phyloP scores from a whole-genome alignment of 2,888 invertebrate species.

The Drosophila recens region DNA sequence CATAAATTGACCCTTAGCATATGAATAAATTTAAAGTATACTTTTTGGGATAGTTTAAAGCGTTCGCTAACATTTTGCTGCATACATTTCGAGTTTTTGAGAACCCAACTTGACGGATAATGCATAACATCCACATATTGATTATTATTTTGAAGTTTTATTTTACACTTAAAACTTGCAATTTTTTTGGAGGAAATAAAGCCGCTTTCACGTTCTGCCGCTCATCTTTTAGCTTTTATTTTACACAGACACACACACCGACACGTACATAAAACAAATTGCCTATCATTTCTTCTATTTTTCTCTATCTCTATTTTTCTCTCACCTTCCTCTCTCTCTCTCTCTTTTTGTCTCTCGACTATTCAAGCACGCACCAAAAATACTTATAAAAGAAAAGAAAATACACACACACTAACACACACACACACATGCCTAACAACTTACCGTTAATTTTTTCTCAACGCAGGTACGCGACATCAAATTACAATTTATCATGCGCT shows the following conservation, averaged over 20 bases:
- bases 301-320: conserved; percentile 36
- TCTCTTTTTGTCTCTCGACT: conserved; percentile 28
- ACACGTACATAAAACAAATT: conserved; percentile 40
- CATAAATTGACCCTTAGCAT: neutral
- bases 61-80: conserved; percentile 15
- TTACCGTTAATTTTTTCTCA: conserved; percentile 63
- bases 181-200: conserved; percentile 19
- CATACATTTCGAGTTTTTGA: conserved; percentile 5
- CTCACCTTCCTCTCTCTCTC: conserved; percentile 26
- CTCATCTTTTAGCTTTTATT: conserved; percentile 54
- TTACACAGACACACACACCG: conserved; percentile 38
- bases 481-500: conserved; percentile 71
- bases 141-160: conserved; percentile 10
- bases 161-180: conserved; percentile 29
- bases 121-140: conserved; percentile 33
- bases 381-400: conserved; percentile 30
- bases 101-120: conserved; percentile 19
- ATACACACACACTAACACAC: conserved; percentile 32
- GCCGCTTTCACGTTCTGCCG: conserved; percentile 31
- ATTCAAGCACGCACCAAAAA: conserved; percentile 66
- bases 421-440: conserved; percentile 50
- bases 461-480: conserved; percentile 72
- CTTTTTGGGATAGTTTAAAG: conserved; percentile 10
- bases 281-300: conserved; percentile 56
- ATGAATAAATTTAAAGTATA: neutral